Base-by-base conservation (phyloP, 2,888 invertebrate species). In the Meghimatium bilineatum region DNA sequence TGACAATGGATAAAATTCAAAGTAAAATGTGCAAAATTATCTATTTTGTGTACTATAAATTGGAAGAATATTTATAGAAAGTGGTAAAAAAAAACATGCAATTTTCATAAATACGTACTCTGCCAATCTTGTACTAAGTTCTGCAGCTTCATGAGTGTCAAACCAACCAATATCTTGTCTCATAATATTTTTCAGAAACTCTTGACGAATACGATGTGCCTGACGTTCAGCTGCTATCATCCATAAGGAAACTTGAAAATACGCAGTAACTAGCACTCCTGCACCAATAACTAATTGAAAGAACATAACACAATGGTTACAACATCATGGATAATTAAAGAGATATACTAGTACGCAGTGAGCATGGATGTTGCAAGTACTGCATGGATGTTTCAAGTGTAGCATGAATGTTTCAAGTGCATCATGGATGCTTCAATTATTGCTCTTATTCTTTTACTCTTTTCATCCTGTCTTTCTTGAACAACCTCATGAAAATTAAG, bases 151-250 rank as follows among this genome's bases (percentile, higher is more conserved):
- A 81, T 92, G 89, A 0, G 90, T 90, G 84, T 93, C 93, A 87
- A 93, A 93, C 93, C 93, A 93, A 44, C 91, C 92, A 76, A 93
- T 92, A 76, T 93, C 92, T 84, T 93, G 93, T 52, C 91, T 86
- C 66, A 93, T 83, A 5, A 93, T 87, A 78, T 91, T 91, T 66
- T 90, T 88, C 85, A 95, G 93, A 86, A 95, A 95, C 44, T 88
- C 87, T 38, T 92, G 90, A 29, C 95, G 90, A 32, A 95, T 92
- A 38, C 93, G 89, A 80, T 94, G 92, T 0, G 94, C 92, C 91
- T 95, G 95, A 82, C 94, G 89, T 86, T 94, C 94, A 14, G 94
- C 92, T 1, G 94, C 91, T 6, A 90, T 88, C 87, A 93, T 89
- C 93, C 94, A 94, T 86, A 92, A 92, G 8, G 90, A 86, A 14